Percentiles rank a stretch among this genome's conserved stretches.
These are phyloP conservation scores for Acinonyx jubatus DNA, from an alignment of 2,113 vertebrate genomes.

Conservation along the genomic window DNA sequence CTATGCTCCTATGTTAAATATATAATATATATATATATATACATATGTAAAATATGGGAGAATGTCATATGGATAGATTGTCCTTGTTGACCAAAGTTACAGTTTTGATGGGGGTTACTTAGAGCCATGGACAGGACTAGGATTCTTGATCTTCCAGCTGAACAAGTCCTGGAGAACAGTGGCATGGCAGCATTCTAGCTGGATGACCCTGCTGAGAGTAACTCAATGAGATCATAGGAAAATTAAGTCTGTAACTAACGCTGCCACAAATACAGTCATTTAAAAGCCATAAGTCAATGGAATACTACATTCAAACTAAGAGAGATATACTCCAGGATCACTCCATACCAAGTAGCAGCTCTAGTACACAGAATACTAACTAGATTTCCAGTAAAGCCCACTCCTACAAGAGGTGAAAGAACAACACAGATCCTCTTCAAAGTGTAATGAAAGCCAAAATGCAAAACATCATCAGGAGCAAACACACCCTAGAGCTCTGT, in stretches of 20 bases:
- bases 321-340: background rate
- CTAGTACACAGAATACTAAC: background rate
- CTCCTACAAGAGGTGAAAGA: background rate
- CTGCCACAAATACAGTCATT: background rate
- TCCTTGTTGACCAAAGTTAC: background rate
- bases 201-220: background rate
- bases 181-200: background rate
- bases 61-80: background rate
- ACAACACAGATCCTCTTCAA: background rate
- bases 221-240: background rate
- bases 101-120: background rate
- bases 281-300: background rate
- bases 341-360: background rate
- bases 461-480: background rate
- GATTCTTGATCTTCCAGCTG: background rate
- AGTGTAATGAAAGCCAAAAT: background rate
- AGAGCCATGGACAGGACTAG: background rate
- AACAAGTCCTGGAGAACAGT: background rate
- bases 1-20: background rate
- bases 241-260: background rate
- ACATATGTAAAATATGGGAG: background rate
- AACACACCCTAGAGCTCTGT: background rate
- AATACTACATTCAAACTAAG: background rate
- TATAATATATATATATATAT: too few relatives aligned
- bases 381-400: background rate